Percentiles rank a stretch among this genome's conserved stretches.
Conservation (phyloP, 2,888 invertebrate species). For the Euplagia quadripunctaria region DNA sequence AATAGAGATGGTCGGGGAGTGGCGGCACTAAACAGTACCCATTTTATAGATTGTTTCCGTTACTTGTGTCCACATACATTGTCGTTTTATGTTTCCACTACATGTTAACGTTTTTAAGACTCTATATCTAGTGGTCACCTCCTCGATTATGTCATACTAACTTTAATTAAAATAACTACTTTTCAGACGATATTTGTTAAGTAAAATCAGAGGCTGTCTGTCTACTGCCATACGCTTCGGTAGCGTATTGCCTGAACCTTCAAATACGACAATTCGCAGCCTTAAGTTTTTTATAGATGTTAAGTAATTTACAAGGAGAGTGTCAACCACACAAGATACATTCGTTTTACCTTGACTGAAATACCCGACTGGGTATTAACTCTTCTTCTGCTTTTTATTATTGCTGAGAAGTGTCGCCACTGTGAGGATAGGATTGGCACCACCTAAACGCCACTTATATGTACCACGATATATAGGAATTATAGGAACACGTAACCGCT, state of each 20-base stretch:
- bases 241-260: background rate
- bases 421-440: no score
- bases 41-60: slow-evolving; percentile 79
- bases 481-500: background rate
- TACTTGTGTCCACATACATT: slow-evolving; percentile 50
- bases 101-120: background rate
- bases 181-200: background rate
- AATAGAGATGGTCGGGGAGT: slow-evolving; percentile 79
- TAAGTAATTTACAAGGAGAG: no score
- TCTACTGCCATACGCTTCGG: no score
- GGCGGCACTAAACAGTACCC: slow-evolving; percentile 76
- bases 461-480: background rate
- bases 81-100: slow-evolving; percentile 26
- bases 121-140: background rate
- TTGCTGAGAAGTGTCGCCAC: no score
- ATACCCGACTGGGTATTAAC: background rate
- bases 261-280: background rate
- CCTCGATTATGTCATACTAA: background rate
- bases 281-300: background rate
- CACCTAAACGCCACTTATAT: no score
- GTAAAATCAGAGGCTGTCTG: background rate
- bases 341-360: background rate
- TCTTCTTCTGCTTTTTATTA: background rate
- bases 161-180: background rate
- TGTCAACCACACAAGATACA: background rate